Percentiles rank a stretch among this genome's conserved stretches.
Conservation (phyloP, 2,797 vertebrate genomes). For the Megalops cyprinoides region DNA sequence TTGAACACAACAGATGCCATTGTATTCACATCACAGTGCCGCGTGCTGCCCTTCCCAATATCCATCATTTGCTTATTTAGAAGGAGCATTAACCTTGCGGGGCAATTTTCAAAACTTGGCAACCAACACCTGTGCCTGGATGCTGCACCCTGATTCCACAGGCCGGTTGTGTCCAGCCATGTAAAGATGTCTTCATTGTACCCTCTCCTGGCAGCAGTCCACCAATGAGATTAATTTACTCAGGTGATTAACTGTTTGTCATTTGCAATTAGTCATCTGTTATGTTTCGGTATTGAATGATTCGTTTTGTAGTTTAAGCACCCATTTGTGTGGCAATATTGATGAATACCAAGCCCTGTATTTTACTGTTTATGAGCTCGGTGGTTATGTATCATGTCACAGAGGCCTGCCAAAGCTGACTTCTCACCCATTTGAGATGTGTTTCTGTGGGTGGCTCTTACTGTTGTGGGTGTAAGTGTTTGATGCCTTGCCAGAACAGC, state of each 20-base stretch:
- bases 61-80: background rate
- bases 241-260: slow-evolving; percentile 6
- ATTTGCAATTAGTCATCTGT: background rate
- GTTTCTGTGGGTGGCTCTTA: background rate
- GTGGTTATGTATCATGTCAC: background rate
- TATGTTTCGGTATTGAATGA: background rate
- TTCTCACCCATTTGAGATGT: background rate
- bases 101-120: background rate
- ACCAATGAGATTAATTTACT: background rate
- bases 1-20: slow-evolving; percentile 12
- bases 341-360: background rate
- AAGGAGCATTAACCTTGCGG: background rate
- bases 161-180: background rate
- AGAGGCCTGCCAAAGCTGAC: background rate
- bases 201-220: background rate
- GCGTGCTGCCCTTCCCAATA: background rate
- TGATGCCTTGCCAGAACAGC: background rate
- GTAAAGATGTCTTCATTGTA: background rate
- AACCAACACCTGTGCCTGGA: background rate
- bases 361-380: background rate
- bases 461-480: background rate
- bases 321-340: background rate
- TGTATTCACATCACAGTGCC: background rate
- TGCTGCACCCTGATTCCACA: background rate
- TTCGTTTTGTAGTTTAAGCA: background rate